Evolutionary conservation across 37 sponge, comb jelly and placozoan species (phyloP), one percentile per base, ranked within the genome.

Genomic region (Hexactinellida sp.): DNA sequence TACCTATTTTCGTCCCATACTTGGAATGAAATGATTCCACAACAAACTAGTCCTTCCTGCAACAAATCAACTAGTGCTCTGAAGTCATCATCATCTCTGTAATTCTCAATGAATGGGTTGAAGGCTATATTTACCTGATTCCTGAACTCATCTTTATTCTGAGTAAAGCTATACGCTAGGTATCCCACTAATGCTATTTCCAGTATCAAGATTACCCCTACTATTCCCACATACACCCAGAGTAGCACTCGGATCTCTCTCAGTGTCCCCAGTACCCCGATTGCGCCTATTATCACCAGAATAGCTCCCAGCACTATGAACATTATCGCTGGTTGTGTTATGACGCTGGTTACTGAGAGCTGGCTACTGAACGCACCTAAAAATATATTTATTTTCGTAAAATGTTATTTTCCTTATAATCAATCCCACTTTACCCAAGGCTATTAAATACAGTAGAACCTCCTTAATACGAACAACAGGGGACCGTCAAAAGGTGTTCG

Each of bases 131-230:
- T 23, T 7, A 28, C 30, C 13, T 63, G 28, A 63, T 7, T 7
- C 21, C 13, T 23, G 25, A 63, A 63, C 30, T 10, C 5, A 7
- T 63, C 76, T 63, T n/a, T 63, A 28, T 63, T 63, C 76, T 63
- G 76, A 63, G 76, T 63, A n/a, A 63, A 63, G 34, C 76, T 63
- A 63, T 63, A 63, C 76, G 13, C 76, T n/a, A 63, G 13, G 13
- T 63, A 63, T 63, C 32, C 76, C 3, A 63, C 76, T 23, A 63
- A 25, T 63, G 28, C 76, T 21, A 63, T 10, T 23, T 63, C 76
- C 13, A n/a, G 5, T 63, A 28, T 25, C 34, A 63, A 23, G 28
- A 63, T n/a, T 21, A 63, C 5, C 3, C 76, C 30, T 3, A 63
- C 30, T 7, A 63, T 63, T 7, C 1, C 76, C 3, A 23, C 76